These are phyloP conservation scores for Sturnira hondurensis DNA, from an alignment of 2,113 vertebrate genomes.

Conservation along the genomic window DNA sequence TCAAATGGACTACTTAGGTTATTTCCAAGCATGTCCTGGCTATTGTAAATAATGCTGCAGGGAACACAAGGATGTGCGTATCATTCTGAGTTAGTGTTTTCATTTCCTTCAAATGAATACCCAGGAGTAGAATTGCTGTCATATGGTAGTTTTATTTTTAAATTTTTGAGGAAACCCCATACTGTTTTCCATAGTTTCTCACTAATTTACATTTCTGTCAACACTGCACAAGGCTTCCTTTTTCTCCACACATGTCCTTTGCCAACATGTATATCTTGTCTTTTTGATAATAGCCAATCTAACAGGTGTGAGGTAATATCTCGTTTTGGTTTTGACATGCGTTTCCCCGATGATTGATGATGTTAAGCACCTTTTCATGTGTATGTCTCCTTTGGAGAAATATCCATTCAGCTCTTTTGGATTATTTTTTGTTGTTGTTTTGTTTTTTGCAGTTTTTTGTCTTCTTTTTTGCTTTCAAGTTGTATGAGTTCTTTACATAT, in stretches of 20 bases:
- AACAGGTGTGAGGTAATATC: background rate
- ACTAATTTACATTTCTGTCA: background rate
- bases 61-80: background rate
- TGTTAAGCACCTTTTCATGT: background rate
- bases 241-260: background rate
- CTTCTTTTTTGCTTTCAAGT: background rate
- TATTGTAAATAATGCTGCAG: background rate
- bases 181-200: background rate
- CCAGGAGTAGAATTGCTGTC: background rate
- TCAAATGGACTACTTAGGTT: background rate
- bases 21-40: background rate
- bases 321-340: background rate
- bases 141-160: background rate
- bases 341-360: background rate
- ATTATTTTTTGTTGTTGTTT: background rate
- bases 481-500: background rate
- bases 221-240: background rate
- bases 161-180: background rate
- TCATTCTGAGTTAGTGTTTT: background rate
- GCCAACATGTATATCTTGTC: background rate
- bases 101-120: background rate
- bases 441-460: background rate
- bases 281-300: background rate
- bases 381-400: background rate
- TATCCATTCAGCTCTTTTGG: background rate